Conservation (phyloP, 2,797 vertebrate species). For the Phyllotis vaccarum region DNA sequence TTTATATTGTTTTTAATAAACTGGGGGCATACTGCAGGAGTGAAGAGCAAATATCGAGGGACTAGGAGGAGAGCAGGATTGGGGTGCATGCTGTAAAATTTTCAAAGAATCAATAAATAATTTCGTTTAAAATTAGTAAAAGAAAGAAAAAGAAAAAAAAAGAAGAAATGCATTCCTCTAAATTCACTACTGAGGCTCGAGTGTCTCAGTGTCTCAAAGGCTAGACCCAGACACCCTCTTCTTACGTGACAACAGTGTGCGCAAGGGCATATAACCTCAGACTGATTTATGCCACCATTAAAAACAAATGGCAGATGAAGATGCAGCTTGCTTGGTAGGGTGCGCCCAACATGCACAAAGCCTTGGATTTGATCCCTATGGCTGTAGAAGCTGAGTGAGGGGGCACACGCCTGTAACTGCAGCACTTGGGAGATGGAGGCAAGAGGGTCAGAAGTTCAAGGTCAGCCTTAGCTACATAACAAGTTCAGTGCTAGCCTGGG, state of each 20-base stretch:
- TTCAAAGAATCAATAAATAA: not conserved
- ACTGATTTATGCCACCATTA: not conserved
- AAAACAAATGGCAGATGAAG: conserved; percentile 4
- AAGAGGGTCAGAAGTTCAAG: not conserved
- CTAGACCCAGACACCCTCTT: not conserved
- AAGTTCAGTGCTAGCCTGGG: not conserved
- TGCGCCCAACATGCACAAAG: not conserved
- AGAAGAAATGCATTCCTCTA: not conserved
- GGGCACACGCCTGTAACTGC: not conserved
- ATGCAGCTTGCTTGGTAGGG: not conserved
- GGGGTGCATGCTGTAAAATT: not conserved
- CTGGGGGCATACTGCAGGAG: not conserved
- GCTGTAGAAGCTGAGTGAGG: not conserved
- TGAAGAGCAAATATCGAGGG: not conserved
- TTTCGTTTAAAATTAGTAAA: not conserved
- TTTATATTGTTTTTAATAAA: not conserved
- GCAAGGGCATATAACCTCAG: not conserved
- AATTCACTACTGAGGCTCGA: not conserved
- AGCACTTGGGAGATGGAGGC: not conserved
- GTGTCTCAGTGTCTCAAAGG: not conserved
- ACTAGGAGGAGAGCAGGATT: not conserved
- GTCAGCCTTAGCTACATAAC: not conserved
- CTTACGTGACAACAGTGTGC: not conserved
- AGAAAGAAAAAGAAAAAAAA: not conserved
- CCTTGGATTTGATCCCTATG: not conserved